Percentiles rank a stretch among this genome's conserved stretches.
Conservation (phyloP, 1,140 invertebrate species). For the Kradibia gibbosae region DNA sequence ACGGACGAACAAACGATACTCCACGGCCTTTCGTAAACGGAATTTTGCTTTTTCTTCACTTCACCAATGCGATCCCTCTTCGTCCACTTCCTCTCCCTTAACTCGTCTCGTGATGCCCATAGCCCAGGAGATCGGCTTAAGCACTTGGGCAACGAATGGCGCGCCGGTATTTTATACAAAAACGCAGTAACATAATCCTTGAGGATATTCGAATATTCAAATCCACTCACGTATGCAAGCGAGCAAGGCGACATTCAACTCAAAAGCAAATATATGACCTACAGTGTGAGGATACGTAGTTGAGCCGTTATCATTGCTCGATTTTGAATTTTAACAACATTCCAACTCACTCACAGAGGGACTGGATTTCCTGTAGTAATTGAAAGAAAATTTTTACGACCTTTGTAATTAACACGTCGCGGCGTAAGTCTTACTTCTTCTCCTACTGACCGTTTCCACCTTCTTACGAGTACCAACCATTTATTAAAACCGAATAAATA, state of each 20-base stretch:
- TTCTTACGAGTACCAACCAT: no score
- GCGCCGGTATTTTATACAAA: background rate
- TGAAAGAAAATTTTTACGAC: background rate
- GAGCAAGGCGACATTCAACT: background rate
- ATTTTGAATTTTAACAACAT: background rate
- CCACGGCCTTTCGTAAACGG: background rate
- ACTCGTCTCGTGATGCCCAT: no score
- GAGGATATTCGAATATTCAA: background rate
- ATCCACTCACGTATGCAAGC: background rate
- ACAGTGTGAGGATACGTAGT: background rate
- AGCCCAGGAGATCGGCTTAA: no score
- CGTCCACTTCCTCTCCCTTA: no score
- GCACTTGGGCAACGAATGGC: background rate
- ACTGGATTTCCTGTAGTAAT: background rate
- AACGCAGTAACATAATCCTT: background rate
- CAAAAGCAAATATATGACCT: background rate
- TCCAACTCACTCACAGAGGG: background rate
- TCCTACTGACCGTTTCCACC: no score
- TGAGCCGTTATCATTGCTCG: background rate
- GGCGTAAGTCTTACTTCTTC: background rate
- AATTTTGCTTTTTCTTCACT: background rate
- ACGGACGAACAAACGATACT: background rate
- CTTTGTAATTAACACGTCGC: background rate
- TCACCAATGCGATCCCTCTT: no score
- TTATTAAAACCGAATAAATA: no score